Percentiles rank a stretch among this genome's conserved stretches.
Evolutionary conservation across 2,113 vertebrate genomes (phyloP).

Genomic region (Chiloscyllium plagiosum): DNA sequence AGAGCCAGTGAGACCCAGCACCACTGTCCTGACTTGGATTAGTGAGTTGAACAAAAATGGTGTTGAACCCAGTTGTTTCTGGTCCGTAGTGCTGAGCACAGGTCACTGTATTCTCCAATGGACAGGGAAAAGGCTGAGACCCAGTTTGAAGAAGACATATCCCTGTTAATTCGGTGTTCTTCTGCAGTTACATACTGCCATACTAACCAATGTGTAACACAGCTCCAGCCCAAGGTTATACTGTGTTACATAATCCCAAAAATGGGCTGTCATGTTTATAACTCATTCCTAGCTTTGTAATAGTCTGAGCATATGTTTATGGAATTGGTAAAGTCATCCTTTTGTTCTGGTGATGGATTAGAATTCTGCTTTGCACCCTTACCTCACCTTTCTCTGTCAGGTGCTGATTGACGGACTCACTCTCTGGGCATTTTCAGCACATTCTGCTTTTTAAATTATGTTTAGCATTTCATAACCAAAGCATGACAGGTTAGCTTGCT

Average conservation of each 20-base stretch:
- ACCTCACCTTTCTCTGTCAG: neutral
- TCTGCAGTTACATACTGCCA: neutral
- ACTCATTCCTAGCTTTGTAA: neutral
- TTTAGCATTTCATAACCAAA: neutral
- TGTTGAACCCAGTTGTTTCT: neutral
- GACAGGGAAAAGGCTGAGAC: neutral
- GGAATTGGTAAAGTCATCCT: neutral
- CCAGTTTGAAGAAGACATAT: neutral
- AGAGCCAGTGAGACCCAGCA: neutral
- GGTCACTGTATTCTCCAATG: neutral
- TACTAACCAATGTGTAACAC: neutral
- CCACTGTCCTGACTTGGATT: neutral
- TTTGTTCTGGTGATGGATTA: neutral
- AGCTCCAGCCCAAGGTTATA: too few relatives aligned
- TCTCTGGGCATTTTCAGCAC: neutral
- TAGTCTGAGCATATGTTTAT: neutral
- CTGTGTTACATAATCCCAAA: neutral
- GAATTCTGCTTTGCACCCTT: neutral
- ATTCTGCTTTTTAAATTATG: neutral
- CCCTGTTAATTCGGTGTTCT: neutral
- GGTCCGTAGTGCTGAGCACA: neutral
- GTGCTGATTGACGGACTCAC: neutral
- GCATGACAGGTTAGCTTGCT: neutral
- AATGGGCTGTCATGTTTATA: neutral
- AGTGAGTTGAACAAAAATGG: neutral